Conservation (phyloP, 2,113 vertebrate species). For the Xiphophorus couchianus region DNA sequence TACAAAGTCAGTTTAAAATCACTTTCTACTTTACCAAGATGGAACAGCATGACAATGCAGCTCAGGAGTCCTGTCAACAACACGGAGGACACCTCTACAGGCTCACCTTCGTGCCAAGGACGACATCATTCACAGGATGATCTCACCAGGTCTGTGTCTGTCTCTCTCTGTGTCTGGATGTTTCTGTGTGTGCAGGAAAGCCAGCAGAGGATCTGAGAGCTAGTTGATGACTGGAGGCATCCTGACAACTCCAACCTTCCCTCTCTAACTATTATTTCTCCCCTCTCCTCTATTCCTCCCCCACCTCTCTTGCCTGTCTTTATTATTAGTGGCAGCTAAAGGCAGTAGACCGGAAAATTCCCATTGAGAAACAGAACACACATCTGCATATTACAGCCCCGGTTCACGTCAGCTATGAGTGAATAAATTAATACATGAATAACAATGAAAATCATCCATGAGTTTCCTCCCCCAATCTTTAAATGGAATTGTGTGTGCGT, state of each 20-base stretch:
- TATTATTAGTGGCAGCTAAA: constrained; percentile 78
- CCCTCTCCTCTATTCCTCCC: background rate
- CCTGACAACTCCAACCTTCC: constrained; percentile 58
- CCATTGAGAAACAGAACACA: constrained; percentile 74
- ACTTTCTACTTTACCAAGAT: background rate
- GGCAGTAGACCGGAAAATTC: constrained; percentile 77
- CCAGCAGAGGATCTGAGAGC: constrained; percentile 33
- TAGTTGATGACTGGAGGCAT: constrained; percentile 60
- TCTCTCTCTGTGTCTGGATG: constrained; percentile 22
- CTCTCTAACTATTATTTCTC: constrained; percentile 25
- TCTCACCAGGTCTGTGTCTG: constrained; percentile 67
- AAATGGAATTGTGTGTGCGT: constrained; percentile 57
- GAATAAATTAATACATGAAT: constrained; percentile 83
- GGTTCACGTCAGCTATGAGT: constrained; percentile 69
- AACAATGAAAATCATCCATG: constrained; percentile 77
- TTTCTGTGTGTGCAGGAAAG: constrained; percentile 22
- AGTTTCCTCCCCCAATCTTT: constrained; percentile 55
- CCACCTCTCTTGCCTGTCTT: constrained; percentile 66
- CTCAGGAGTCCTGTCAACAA: constrained; percentile 50
- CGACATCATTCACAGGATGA: constrained; percentile 58
- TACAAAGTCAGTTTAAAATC: background rate
- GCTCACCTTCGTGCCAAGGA: constrained; percentile 73
- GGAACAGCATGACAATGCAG: constrained; percentile 38
- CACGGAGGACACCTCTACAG: constrained; percentile 54
- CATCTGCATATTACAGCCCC: constrained; percentile 80